These are phyloP conservation scores for Petromus typicus DNA, from an alignment of 2,113 vertebrate genomes.

Conservation along the genomic window DNA sequence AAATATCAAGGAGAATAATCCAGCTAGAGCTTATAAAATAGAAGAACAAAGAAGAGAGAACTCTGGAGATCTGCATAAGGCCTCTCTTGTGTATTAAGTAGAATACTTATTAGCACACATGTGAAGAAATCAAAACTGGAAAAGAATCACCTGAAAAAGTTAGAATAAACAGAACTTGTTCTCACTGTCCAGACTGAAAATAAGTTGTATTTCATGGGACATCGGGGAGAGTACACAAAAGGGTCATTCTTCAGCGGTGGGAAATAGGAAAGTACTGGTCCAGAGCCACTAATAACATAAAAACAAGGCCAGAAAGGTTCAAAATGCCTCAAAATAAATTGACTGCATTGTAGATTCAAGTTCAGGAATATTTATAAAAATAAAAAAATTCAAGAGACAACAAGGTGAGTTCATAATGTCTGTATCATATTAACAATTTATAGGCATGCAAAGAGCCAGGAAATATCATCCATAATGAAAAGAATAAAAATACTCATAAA, in stretches of 20 bases:
- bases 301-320: slow-evolving; percentile 2
- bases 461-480: not conserved
- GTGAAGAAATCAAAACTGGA: not conserved
- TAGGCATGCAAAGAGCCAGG: not conserved
- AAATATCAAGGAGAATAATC: not conserved
- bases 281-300: slow-evolving; percentile 48
- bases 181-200: slow-evolving; percentile 40
- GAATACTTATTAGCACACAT: not conserved
- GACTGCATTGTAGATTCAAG: slow-evolving; percentile 21
- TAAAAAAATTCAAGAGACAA: slow-evolving; percentile 30
- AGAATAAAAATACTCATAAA: slow-evolving; percentile 41
- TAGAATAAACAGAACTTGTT: slow-evolving; percentile 34
- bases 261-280: slow-evolving; percentile 9
- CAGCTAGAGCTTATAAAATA: not conserved
- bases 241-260: not conserved
- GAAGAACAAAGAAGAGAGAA: not conserved
- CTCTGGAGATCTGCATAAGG: not conserved
- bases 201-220: slow-evolving; percentile 46
- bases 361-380: slow-evolving; percentile 58
- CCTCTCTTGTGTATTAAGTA: not conserved
- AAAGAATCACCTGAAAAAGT: slow-evolving; percentile 46
- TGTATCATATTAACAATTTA: slow-evolving; percentile 52
- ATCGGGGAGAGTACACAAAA: slow-evolving; percentile 7
- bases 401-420: slow-evolving; percentile 38
- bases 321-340: slow-evolving; percentile 51